A percentile compares a stretch with the other conserved stretches of the same genome.
phyloP scores from a whole-genome alignment of 2,797 vertebrate genomes.

The Onychomys torridus region DNA sequence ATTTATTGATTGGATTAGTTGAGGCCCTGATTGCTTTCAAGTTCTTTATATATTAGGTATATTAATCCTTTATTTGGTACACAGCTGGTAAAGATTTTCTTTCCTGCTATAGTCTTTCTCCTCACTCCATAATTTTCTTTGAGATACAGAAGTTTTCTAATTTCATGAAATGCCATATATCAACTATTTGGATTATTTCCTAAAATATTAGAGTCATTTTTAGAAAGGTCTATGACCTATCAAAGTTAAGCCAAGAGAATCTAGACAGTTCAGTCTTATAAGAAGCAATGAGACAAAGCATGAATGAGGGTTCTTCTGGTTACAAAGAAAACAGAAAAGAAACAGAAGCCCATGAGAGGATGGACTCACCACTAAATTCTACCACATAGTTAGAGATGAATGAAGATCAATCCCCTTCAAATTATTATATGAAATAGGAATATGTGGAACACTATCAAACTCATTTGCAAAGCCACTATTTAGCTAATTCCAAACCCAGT shows the following conservation, averaged over 20 bases:
- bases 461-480: not conserved
- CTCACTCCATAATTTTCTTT: not conserved
- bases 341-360: not conserved
- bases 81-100: not conserved
- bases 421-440: not conserved
- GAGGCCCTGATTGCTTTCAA: not conserved
- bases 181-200: not conserved
- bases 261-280: not conserved
- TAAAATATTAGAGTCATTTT: not conserved
- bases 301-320: not conserved
- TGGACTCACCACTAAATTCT: not conserved
- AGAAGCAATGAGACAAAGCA: not conserved
- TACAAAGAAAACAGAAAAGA: not conserved
- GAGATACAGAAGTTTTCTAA: not conserved
- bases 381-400: not conserved
- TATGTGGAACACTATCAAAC: not conserved
- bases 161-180: not conserved
- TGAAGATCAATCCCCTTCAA: not conserved
- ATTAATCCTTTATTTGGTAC: not conserved
- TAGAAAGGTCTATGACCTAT: not conserved
- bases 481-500: not conserved
- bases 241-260: not conserved
- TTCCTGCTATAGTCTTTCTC: not conserved
- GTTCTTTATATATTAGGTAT: not conserved
- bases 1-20: not conserved